Percentiles rank a stretch among this genome's conserved stretches.
Conservation (phyloP, 2,797 vertebrate genomes). For the Spea hammondii region DNA sequence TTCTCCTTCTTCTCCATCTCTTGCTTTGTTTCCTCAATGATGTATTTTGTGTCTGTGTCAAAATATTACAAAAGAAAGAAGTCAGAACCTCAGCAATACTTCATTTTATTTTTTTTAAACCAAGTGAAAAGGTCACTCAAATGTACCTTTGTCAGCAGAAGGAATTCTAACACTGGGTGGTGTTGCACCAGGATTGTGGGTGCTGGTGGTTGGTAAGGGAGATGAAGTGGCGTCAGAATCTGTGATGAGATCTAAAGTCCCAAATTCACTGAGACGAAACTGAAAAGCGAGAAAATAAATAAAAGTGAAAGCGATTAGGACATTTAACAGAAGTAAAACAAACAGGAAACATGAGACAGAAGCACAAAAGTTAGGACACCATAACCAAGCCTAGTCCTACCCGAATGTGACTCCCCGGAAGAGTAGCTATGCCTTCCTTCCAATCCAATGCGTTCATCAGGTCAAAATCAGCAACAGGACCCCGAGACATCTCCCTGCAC, state of each 20-base stretch:
- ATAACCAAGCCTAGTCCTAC: slow-evolving; percentile 58
- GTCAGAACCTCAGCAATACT: background rate
- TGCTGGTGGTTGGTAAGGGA: background rate
- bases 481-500: slow-evolving; percentile 30
- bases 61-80: background rate
- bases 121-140: background rate
- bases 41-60: slow-evolving; percentile 3
- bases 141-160: slow-evolving; percentile 17
- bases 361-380: no score
- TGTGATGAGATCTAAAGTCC: slow-evolving; percentile 80
- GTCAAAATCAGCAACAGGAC: slow-evolving; percentile 62
- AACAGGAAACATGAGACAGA: background rate
- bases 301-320: background rate
- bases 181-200: background rate
- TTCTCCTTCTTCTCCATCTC: slow-evolving; percentile 28
- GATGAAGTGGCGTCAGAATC: slow-evolving; percentile 53
- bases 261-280: slow-evolving; percentile 84
- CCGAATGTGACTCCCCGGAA: slow-evolving; percentile 79
- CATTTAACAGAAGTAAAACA: background rate
- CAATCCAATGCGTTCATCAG: slow-evolving; percentile 78
- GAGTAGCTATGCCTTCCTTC: slow-evolving; percentile 79
- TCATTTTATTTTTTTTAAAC: background rate
- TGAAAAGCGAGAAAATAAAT: slow-evolving; percentile 57
- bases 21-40: slow-evolving; percentile 4
- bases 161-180: background rate